Base-by-base conservation (phyloP, 2,113 vertebrate species). In the Boulengeromyrus knoepffleri region DNA sequence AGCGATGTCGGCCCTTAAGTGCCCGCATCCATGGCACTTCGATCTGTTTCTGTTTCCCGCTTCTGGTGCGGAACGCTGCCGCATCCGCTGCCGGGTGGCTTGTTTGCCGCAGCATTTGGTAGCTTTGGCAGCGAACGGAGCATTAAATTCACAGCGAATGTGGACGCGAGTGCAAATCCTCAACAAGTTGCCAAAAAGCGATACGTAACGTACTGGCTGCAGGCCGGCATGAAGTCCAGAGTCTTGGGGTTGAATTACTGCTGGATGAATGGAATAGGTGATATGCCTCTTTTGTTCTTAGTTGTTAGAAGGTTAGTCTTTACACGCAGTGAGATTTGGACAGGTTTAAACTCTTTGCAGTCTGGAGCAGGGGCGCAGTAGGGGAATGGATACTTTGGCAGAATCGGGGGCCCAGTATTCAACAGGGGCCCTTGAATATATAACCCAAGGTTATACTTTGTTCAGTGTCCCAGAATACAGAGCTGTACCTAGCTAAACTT, bases 101-200 rank as follows among this genome's bases (percentile, higher is more conserved):
- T 52, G 47, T 89, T 36, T 36, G n/a, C 74, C 42, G 77, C 89
- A 56, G 70, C 42, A 56, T 84, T 56, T 85, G 74, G 47, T 89
- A 5, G 39, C 74, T 89, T 85, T 89, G 47, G 49, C 50, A 84
- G 74, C 31, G 56, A 80, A 84, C 3, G 27, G 36, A n/a, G 77
- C 52, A 50, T 86, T 27, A 86, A 50, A 49, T 50, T 86, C n/a
- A n/a, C 19, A 13, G 46, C 84, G 6, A 49, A 86, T 47, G n/a
- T 24, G 45, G 47, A 86, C 5, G n/a, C 5, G 10, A 86, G 47
- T 50, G 84, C 21, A 27, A 49, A 86, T 47, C 19, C 45, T 31
- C 42, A 31, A 27, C 24, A 27, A 49, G n/a, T 50, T 31, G 10
- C 45, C 45, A 86, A 50, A 86, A 27, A 86, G 84, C 17, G 31